These are phyloP conservation scores for Halocynthia aurantium DNA, from an alignment of 23 tunicate genomes.

Conservation along the genomic window DNA sequence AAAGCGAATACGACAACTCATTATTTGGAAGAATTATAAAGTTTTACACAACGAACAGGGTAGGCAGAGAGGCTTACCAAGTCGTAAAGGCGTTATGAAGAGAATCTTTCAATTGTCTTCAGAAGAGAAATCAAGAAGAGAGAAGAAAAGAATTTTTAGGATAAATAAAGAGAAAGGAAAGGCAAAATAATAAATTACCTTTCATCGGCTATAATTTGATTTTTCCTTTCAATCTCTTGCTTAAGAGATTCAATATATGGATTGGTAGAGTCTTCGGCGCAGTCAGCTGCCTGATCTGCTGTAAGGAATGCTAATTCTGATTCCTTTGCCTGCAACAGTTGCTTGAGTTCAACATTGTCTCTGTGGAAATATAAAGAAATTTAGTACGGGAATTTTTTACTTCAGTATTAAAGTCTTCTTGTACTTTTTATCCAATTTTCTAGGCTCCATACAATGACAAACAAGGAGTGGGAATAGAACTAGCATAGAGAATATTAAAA, in stretches of 20 bases:
- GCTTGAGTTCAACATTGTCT: constrained; percentile 18
- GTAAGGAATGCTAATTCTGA: constrained; percentile 24
- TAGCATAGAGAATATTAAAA: too few species aligned
- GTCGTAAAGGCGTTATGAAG: constrained; percentile 17
- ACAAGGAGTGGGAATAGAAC: too few species aligned
- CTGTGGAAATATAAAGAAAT: background rate
- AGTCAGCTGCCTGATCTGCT: background rate
- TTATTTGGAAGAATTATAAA: background rate
- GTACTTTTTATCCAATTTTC: too few species aligned
- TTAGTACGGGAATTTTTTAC: too few species aligned
- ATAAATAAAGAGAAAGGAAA: background rate
- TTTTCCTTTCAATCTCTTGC: constrained; percentile 17
- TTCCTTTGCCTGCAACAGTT: constrained; percentile 37
- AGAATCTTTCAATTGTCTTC: constrained; percentile 22
- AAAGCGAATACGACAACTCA: background rate
- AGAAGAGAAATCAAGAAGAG: background rate
- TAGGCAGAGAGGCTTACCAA: constrained; percentile 4
- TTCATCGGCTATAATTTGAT: constrained; percentile 21
- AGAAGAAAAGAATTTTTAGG: background rate
- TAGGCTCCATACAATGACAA: too few species aligned
- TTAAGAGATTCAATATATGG: constrained; percentile 23
- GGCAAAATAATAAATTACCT: background rate
- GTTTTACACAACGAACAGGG: background rate
- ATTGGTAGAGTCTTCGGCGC: background rate
- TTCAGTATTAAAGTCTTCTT: too few species aligned